Evolutionary conservation across 2,888 invertebrate genomes (phyloP), one percentile per base, ranked within the genome.

Genomic region (Azorinus chamasolen): DNA sequence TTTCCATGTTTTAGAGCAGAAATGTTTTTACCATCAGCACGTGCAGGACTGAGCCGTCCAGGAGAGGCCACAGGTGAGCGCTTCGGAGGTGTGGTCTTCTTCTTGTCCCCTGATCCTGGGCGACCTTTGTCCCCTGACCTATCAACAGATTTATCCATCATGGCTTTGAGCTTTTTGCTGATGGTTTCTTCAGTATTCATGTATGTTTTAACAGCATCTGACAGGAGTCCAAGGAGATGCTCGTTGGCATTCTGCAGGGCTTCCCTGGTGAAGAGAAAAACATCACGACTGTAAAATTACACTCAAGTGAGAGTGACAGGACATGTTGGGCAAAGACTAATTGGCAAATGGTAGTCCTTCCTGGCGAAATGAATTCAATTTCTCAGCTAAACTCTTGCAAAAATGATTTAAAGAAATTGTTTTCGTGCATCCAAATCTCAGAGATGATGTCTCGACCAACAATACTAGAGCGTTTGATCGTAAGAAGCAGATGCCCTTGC

Each of bases 151-250:
- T 68, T 75, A 5, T 82, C 78, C 77, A 78, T 82, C 58, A 78
- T 51, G 1, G 53, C 61, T 41, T 75, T 78, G 72, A 92, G 84
- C 24, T 85, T 87, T 41, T 84, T 87, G 66, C 86, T 89, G 62
- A 92, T 91, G n/a, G 76, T 81, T 39, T 92, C 90, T 58, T 91
- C 91, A 18, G 89, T 88, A 32, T 83, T 79, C 79, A 91, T 83
- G 77, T 88, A 90, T 5, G 87, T 88, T 69, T 89, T 89, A 14
- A 92, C 90, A 0, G 89, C 79, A 62, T 90, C 88, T 0, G 91
- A 91, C 65, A 92, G 72, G 32, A 91, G 68, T 45, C 86, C 85
- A 32, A 91, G 83, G 25, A 92, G 80, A 45, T 87, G 88, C 43
- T 90, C 89, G 75, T 91, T 91, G 25, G 89, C 88, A 50, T 74